Base-by-base conservation (phyloP, 2,113 vertebrate species). In the Salvator merianae region DNA sequence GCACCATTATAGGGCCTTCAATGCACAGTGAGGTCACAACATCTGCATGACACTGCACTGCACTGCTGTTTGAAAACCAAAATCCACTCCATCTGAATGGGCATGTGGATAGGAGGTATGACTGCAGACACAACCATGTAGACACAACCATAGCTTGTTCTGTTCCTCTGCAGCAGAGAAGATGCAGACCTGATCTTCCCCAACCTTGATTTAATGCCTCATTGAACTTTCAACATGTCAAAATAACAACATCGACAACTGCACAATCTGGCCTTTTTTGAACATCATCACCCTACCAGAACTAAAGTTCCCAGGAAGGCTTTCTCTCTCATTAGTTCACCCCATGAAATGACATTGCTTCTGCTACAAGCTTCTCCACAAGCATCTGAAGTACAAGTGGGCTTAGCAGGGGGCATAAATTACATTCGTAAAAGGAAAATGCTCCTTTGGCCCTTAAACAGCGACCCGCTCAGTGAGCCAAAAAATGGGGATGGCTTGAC, bases 381-480 rank as follows among this genome's bases (percentile, higher is more conserved):
- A 91, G 88, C 90, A 74, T 82, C 87, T 88, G 86, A 87, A 84
- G 91, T 69, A 86, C 88, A 90, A 82, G 91, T 89, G 83, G 91
- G 90, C 92, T 91, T 90, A 84, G 90, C 90, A 87, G 26, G 92
- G 83, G 89, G 71, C 78, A 0, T 89, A 90, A 81, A 8, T 93
- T 92, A 91, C 89, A 89, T 94, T 93, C 84, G 91, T 90, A 89
- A 91, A 91, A 93, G 89, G 81, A 88, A 91, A 63, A 92, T 90
- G 38, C 55, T 93, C 90, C 90, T 93, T 90, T 12, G 86, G 78
- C 90, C 91, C 88, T 84, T 91, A 91, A 93, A 90, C 63, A 34
- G 79, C 88, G 90, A 90, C 90, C 90, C n/a, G 90, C 90, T 93
- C 93, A 92, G 82, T 93, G 93, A 93, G 93, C 91, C 91, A 94